phyloP scores from a whole-genome alignment of 2,113 vertebrate genomes.

The Phalacrocorax carbo region DNA sequence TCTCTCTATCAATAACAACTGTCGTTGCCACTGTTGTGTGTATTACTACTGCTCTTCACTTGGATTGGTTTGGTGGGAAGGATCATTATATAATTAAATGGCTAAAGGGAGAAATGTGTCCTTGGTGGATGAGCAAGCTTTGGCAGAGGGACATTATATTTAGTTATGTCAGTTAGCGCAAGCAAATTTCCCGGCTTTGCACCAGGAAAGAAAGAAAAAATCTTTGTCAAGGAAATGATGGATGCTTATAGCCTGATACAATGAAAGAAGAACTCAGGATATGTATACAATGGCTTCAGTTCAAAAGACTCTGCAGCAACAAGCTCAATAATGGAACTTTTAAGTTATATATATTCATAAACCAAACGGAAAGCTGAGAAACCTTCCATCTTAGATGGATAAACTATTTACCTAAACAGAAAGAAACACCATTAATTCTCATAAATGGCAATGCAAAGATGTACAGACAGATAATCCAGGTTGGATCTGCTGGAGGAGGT shows the following conservation, averaged over 20 bases:
- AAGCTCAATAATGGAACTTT: constrained; percentile 56
- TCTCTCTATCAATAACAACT: neutral
- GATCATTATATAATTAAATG: neutral
- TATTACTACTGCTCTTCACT: neutral
- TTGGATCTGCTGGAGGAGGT: neutral
- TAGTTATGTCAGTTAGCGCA: neutral
- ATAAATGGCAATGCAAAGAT: constrained; percentile 15
- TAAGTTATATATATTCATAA: constrained; percentile 14
- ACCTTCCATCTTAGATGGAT: constrained; percentile 26
- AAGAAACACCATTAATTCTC: constrained; percentile 52
- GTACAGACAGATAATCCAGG: constrained; percentile 2
- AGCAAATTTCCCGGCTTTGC: constrained; percentile 35
- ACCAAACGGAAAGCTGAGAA: constrained; percentile 59
- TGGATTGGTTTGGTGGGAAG: neutral
- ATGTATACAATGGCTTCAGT: constrained; percentile 45
- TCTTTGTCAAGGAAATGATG: constrained; percentile 56
- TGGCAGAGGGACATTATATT: neutral
- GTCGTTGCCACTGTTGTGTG: neutral
- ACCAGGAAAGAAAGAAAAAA: neutral
- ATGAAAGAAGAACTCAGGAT: constrained; percentile 50
- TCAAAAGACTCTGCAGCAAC: constrained; percentile 54
- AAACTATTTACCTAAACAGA: constrained; percentile 54
- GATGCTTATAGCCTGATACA: constrained; percentile 54
- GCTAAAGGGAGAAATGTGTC: neutral
- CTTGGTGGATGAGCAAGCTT: neutral